Evolutionary conservation across 2,888 invertebrate species (phyloP).

Genomic region (Venustoraphidia nigricollis): DNA sequence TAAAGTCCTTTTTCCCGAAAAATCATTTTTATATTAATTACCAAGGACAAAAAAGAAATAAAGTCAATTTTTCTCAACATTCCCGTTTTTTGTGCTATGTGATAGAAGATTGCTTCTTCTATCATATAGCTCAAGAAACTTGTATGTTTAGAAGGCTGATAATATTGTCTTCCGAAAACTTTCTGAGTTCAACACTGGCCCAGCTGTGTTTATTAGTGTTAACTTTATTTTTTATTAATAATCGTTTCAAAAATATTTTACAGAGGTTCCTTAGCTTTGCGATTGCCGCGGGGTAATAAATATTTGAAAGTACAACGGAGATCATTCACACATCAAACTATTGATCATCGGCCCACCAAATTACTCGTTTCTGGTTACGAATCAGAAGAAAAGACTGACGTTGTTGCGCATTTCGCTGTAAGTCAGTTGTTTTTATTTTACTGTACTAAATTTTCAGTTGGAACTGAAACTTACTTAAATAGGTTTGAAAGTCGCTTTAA

Average conservation of each 20-base stretch:
- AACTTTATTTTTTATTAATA: neutral
- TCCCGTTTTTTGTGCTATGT: no score
- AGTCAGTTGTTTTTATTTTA: slow-evolving; percentile 18
- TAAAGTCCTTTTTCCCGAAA: no score
- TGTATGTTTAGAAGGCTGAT: no score
- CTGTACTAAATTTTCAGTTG: neutral
- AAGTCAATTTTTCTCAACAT: no score
- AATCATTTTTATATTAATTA: no score
- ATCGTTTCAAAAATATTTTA: neutral
- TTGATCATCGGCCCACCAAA: slow-evolving; percentile 77
- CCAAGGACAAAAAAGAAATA: no score
- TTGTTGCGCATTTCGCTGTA: slow-evolving; percentile 74
- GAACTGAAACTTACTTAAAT: no score
- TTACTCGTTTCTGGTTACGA: slow-evolving; percentile 79
- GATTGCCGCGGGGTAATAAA: slow-evolving; percentile 4
- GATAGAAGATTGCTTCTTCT: no score
- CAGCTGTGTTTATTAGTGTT: slow-evolving; percentile 12
- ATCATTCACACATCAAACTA: slow-evolving; percentile 22
- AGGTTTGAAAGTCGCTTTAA: no score
- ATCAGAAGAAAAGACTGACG: slow-evolving; percentile 63
- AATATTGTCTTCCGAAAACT: no score
- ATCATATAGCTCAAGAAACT: no score
- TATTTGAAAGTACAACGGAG: neutral
- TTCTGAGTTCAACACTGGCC: slow-evolving; percentile 20
- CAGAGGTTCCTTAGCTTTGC: neutral